Conservation (phyloP, 2,113 vertebrate genomes). For the Anser brachyrhynchus region DNA sequence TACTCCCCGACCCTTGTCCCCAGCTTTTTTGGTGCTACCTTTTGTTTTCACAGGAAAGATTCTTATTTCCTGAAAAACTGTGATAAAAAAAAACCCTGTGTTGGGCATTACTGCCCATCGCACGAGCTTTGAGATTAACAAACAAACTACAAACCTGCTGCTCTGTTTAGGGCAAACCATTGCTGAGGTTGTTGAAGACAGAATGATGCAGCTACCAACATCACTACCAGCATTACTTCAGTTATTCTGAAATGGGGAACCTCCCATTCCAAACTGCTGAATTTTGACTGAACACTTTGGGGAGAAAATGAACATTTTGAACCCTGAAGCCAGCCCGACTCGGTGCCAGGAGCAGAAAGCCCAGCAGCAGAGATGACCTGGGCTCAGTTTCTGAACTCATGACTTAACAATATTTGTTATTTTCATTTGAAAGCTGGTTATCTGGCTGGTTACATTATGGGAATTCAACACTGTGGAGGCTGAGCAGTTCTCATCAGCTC, state of each 20-base stretch:
- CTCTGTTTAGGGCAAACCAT: not conserved
- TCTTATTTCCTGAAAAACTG: rapidly evolving
- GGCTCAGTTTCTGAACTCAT: not conserved
- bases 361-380: not conserved
- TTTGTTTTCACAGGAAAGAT: not conserved
- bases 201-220: not conserved
- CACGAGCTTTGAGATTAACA: not conserved
- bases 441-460: not conserved
- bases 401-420: not conserved
- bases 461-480: not conserved
- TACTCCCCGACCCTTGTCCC: rapidly evolving
- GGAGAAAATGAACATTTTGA: rapidly evolving
- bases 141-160: not conserved
- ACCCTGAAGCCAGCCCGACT: not conserved
- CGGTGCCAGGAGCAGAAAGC: not conserved
- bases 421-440: not conserved
- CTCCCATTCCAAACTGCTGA: not conserved
- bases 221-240: not conserved
- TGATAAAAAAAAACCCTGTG: not conserved
- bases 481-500: not conserved
- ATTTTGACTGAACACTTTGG: not conserved
- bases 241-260: not conserved
- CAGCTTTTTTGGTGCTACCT: not conserved
- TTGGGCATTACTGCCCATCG: not conserved
- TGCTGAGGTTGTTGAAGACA: not conserved